Evolutionary conservation across 2,888 invertebrate genomes (phyloP).

Genomic region (Scelioninae gen. 2): DNA sequence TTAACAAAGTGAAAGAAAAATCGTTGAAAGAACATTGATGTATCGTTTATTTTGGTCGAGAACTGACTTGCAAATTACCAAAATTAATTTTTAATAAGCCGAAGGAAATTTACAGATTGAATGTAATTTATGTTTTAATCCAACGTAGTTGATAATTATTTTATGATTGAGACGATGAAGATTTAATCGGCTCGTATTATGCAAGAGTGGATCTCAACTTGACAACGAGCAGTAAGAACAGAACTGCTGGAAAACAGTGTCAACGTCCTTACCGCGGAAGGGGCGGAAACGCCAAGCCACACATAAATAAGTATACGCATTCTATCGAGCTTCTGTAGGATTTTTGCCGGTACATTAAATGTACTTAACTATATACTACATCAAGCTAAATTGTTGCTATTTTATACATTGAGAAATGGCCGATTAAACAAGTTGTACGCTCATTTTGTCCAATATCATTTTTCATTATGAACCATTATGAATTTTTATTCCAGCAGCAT

Average conservation of each 20-base stretch:
- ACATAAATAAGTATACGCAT: slow-evolving; percentile 69
- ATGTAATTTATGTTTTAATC: slow-evolving; percentile 36
- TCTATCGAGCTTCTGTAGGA: slow-evolving; percentile 54
- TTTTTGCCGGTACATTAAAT: slow-evolving; percentile 50
- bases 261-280: slow-evolving; percentile 68
- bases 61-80: slow-evolving; percentile 28
- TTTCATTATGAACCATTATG: slow-evolving; percentile 22
- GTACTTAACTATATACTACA: slow-evolving; percentile 46
- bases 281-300: slow-evolving; percentile 67
- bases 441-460: slow-evolving; percentile 35
- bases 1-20: slow-evolving; percentile 2
- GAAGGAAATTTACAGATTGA: slow-evolving; percentile 22
- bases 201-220: slow-evolving; percentile 52
- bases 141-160: slow-evolving; percentile 33
- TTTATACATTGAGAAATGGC: slow-evolving; percentile 31
- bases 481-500: slow-evolving; percentile 2
- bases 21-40: no score
- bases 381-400: slow-evolving; percentile 46
- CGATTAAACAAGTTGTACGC: slow-evolving; percentile 23
- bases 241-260: slow-evolving; percentile 63
- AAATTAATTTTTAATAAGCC: slow-evolving; percentile 17
- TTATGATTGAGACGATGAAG: slow-evolving; percentile 50
- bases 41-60: not conserved
- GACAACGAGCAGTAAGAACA: slow-evolving; percentile 60
- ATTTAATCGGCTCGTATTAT: slow-evolving; percentile 53